Conservation (phyloP, 2,113 vertebrate species). For the Tonatia bakeri region DNA sequence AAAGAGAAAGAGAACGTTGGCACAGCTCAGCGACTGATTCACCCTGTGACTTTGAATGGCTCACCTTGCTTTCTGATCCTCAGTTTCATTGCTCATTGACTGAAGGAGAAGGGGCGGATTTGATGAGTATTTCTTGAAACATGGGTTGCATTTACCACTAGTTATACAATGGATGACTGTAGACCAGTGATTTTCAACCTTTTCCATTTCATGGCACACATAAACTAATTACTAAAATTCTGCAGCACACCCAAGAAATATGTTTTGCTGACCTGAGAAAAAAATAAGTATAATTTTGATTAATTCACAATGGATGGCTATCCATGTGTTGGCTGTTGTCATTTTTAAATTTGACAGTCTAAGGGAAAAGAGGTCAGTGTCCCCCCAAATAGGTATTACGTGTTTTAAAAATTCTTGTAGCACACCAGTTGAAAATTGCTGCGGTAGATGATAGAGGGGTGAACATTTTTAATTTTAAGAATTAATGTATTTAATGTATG, state of each 20-base stretch:
- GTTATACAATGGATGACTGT: not conserved
- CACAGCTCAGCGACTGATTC: not conserved
- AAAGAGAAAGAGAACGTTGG: not conserved
- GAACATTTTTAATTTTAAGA: not conserved
- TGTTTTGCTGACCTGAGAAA: too few relatives aligned
- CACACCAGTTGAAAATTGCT: too few relatives aligned
- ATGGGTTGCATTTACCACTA: not conserved
- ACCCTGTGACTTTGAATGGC: not conserved
- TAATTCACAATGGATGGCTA: too few relatives aligned
- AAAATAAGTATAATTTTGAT: too few relatives aligned
- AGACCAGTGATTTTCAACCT: not conserved
- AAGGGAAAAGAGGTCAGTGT: too few relatives aligned
- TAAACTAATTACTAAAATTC: too few relatives aligned
- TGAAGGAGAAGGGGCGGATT: not conserved
- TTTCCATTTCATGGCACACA: too few relatives aligned
- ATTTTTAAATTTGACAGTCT: too few relatives aligned
- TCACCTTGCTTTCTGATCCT: not conserved
- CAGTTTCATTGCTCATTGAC: not conserved
- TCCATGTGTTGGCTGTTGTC: too few relatives aligned
- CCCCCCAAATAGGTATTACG: too few relatives aligned
- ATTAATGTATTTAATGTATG: not conserved
- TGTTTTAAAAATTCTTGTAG: too few relatives aligned
- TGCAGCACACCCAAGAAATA: too few relatives aligned
- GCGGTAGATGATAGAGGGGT: not conserved
- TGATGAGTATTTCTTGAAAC: not conserved